Evolutionary conservation across 1,140 invertebrate genomes (phyloP), one percentile per base, ranked within the genome.

Genomic region (Dendroctonus ponderosae): DNA sequence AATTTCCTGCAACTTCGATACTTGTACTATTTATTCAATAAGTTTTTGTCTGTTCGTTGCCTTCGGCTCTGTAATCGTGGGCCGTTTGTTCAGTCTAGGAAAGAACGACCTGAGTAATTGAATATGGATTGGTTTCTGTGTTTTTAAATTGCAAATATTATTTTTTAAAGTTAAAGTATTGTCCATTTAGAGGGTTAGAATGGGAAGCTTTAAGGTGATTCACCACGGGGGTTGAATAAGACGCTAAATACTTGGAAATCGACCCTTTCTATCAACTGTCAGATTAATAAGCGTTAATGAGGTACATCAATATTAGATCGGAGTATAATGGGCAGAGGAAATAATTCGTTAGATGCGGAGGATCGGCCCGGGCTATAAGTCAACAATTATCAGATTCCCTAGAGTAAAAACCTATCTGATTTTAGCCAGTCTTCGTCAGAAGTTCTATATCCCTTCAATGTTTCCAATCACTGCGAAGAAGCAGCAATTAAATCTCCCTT

Each of bases 301-400:
- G 65, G 9, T 49, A 66, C 68, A 72, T 70, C 71, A 62, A 72
- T 71, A 70, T 70, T 71, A 69, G 68, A 70, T 71, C 70, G 67
- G 64, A 57, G 64, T 67, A 71, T 71, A 72, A 65, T 71, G 66
- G 71, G 58, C 57, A 52, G 54, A 66, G 59, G 51, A 53, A 50
- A 65, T 46, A 48, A 52, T 11, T 62, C 51, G 62, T 59, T 57
- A 41, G 66, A 69, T 69, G 67, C 49, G 67, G 67, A 49, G 63
- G 69, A 71, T 67, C 72, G 69, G 67, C 67, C 71, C 69, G 66
- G 67, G 68, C 75, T 75, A 76, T 76, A 76, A 76, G 75, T 76
- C 75, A 75, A 75, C 75, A 76, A 76, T 76, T 76, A 76, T 72
- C 74, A 67, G 66, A 71, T 69, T 75, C 75, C 74, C 74, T 51